Base-by-base conservation (phyloP, 2,113 vertebrate species). In the Kryptolebias marmoratus region DNA sequence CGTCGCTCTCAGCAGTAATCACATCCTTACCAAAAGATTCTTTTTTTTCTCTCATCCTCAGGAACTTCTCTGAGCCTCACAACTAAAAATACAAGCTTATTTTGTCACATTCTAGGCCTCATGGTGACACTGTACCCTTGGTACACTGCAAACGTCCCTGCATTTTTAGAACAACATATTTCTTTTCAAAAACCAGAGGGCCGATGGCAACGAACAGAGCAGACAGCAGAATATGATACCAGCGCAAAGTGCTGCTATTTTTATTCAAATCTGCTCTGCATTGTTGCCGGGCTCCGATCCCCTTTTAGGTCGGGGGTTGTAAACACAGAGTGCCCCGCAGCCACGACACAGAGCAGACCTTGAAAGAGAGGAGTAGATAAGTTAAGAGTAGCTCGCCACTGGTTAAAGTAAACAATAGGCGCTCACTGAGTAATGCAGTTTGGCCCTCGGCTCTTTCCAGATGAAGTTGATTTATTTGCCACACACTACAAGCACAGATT, bases 321-420 rank as follows among this genome's bases (percentile, higher is more conserved):
- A 87, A 84, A 88, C 82, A 88, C 68, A 55, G 56, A 49, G 62
- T 47, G 3, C 68, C 83, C 79, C 28, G 44, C 48, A 80, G 83
- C 84, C 82, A 81, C 71, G 84, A 80, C 75, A 83, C 54, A 61
- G 71, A 73, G 62, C 59, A 59, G 61, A 80, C 68, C 76, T 73
- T 57, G 81, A 73, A 67, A 73, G 55, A 62, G 48, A 65, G 66
- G 66, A 80, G 69, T 5, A 60, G 75, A 49, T 66, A 83, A 71
- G 71, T 83, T 68, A 42, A 52, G 69, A 65, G 30, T 59, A 68
- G 64, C 71, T 77, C 6, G 69, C 84, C 76, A 54, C 67, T 36
- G 80, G 83, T 86, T 64, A 88, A 83, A 88, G 88, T 85, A 83
- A 88, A 91, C 76, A 88, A 84, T 78, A 84, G 87, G 14, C 4